Conservation (phyloP, 2,888 invertebrate genomes). For the Drosophila birchii region DNA sequence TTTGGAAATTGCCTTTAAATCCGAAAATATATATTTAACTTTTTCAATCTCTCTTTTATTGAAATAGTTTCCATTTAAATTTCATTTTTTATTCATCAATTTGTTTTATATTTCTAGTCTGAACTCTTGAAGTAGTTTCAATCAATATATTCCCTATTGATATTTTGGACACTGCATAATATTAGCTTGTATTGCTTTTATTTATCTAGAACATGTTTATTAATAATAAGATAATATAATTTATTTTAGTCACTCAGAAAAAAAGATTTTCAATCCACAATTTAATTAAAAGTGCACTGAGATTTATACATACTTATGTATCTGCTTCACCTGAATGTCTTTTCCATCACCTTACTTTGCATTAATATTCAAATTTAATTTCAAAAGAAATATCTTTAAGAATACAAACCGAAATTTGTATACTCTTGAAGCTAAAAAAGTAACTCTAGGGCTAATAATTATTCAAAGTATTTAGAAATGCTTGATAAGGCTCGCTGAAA, state of each 20-base stretch:
- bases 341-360: not conserved
- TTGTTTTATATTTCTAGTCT: not conserved
- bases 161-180: not conserved
- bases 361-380: conserved; percentile 23
- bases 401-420: not conserved
- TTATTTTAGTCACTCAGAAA: not conserved
- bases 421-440: not conserved
- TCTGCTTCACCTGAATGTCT: not conserved
- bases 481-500: no score
- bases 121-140: not conserved
- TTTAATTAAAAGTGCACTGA: not conserved
- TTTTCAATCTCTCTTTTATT: not conserved
- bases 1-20: not conserved
- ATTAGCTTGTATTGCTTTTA: not conserved
- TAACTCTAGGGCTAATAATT: not conserved
- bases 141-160: not conserved
- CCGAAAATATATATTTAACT: not conserved
- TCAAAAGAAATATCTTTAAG: not conserved
- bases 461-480: not conserved
- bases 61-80: not conserved
- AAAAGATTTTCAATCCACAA: not conserved
- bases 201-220: not conserved
- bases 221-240: not conserved
- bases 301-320: conserved; percentile 1
- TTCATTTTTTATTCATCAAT: not conserved